A percentile compares a stretch with the other conserved stretches of the same genome.
Evolutionary conservation across 2,888 invertebrate species (phyloP).

Genomic region (Cephus pygmeus): DNA sequence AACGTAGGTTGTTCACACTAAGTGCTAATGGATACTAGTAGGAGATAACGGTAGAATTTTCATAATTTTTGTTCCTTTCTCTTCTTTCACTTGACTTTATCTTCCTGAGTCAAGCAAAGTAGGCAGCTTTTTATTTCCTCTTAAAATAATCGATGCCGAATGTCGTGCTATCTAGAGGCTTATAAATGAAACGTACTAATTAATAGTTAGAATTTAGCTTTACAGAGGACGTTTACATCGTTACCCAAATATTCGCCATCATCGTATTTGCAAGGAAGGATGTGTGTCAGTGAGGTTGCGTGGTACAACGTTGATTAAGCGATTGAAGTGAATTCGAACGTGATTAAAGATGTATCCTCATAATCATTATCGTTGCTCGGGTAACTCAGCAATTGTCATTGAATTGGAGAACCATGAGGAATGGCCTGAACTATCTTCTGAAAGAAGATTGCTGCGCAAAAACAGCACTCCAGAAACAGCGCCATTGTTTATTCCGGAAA

Average conservation of each 20-base stretch:
- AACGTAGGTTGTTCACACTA: not conserved
- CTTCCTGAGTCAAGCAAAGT: not conserved
- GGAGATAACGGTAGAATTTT: not conserved
- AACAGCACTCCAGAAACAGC: not conserved
- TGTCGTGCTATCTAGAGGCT: not conserved
- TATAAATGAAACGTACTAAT: not conserved
- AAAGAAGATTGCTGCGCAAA: conserved; percentile 1
- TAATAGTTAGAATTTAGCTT: not conserved
- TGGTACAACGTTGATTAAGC: not conserved
- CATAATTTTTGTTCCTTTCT: not conserved
- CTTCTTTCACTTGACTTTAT: not conserved
- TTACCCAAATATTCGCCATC: not conserved
- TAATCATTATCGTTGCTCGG: not conserved
- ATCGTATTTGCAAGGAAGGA: not conserved
- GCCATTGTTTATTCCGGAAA: not conserved
- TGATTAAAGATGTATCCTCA: not conserved
- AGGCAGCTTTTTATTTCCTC: not conserved
- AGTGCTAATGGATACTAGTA: not conserved
- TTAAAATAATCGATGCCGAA: not conserved
- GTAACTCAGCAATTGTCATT: not conserved
- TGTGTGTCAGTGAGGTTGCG: not conserved
- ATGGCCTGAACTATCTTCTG: conserved; percentile 15
- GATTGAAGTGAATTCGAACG: not conserved
- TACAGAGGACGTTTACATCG: not conserved
- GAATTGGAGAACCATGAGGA: conserved; percentile 4